Evolutionary conservation across 2,113 vertebrate species (phyloP).

Genomic region (Fregetta grallaria): DNA sequence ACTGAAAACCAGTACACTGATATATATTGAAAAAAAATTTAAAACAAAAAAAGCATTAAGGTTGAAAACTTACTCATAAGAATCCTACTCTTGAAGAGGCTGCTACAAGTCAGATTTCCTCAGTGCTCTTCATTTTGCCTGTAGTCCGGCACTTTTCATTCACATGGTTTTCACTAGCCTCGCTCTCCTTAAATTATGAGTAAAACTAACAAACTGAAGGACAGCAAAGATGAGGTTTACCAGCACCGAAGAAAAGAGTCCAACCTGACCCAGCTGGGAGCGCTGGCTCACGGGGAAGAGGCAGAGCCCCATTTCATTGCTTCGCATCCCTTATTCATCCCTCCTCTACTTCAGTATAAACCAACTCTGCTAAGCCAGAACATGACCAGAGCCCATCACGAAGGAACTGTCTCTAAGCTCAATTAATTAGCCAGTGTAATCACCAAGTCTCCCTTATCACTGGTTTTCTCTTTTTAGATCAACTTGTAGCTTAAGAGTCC

Average conservation of each 20-base stretch:
- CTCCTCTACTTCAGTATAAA: not conserved
- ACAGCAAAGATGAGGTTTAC: not conserved
- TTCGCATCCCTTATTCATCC: not conserved
- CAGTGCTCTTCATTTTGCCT: not conserved
- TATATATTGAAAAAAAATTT: not conserved
- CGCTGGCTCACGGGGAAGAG: not conserved
- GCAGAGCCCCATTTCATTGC: not conserved
- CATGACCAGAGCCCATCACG: too few species aligned
- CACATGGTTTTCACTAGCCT: not conserved
- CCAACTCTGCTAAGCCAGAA: not conserved
- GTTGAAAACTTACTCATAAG: not conserved
- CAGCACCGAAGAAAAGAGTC: accelerated
- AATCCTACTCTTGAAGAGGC: not conserved
- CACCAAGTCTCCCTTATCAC: not conserved
- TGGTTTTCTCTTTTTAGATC: not conserved
- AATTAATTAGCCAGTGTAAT: not conserved
- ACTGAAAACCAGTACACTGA: not conserved
- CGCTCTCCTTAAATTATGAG: not conserved
- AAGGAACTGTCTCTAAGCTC: not conserved
- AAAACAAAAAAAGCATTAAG: not conserved
- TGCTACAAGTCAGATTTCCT: not conserved
- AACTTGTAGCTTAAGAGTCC: not conserved
- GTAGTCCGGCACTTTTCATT: not conserved
- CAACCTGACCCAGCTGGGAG: not conserved
- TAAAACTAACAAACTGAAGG: not conserved